Percentiles rank a stretch among this genome's conserved stretches.
phyloP scores from a whole-genome alignment of 2,113 vertebrate species.

The Trichechus manatus region DNA sequence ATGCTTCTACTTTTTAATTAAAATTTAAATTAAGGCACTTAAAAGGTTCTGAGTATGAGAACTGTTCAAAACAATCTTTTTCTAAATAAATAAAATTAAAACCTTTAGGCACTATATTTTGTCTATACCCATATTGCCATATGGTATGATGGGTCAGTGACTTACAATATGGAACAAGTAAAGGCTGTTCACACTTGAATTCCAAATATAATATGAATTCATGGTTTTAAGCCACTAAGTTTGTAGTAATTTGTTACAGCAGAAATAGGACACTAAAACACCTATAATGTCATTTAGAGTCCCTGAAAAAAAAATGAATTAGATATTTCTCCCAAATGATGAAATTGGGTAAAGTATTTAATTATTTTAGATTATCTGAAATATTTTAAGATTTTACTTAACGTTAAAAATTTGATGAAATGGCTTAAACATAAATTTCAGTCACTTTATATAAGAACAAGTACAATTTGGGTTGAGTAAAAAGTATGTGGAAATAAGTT shows the following conservation, averaged over 20 bases:
- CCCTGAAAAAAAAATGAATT: not conserved
- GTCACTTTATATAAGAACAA: slow-evolving; percentile 8
- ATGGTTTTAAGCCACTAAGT: not conserved
- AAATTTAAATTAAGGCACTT: slow-evolving; percentile 34
- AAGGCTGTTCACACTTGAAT: slow-evolving; percentile 34
- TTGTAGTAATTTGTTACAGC: not conserved
- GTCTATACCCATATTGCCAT: not conserved
- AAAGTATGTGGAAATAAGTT: not conserved
- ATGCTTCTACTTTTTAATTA: slow-evolving; percentile 7
- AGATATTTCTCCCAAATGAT: not conserved
- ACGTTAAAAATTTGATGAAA: not conserved
- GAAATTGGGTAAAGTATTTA: slow-evolving; percentile 48
- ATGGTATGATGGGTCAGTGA: not conserved
- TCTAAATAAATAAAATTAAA: slow-evolving; percentile 33
- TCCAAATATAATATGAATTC: not conserved
- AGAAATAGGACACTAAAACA: not conserved
- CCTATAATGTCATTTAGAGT: not conserved
- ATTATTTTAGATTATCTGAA: slow-evolving; percentile 50
- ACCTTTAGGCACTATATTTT: slow-evolving; percentile 31
- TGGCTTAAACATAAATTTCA: slow-evolving; percentile 23
- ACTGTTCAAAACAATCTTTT: not conserved
- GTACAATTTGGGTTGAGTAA: not conserved
- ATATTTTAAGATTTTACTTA: slow-evolving; percentile 52
- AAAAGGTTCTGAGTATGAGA: slow-evolving; percentile 34
- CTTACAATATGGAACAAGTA: slow-evolving; percentile 69